Percentiles rank a stretch among this genome's conserved stretches.
Evolutionary conservation across 1,140 invertebrate genomes (phyloP).

Genomic region (Pissodes strobi): DNA sequence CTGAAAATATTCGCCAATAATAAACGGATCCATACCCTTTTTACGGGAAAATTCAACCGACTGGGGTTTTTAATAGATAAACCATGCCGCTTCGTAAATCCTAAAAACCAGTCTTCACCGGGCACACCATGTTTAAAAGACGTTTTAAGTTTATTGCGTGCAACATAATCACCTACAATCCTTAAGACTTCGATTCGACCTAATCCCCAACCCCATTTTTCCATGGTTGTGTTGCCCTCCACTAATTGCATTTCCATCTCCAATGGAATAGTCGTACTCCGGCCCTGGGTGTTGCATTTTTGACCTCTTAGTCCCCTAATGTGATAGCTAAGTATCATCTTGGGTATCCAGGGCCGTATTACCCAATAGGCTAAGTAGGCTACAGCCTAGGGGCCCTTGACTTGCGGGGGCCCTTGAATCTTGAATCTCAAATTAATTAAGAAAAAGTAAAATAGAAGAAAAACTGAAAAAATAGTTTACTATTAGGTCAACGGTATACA

Average conservation of each 20-base stretch:
- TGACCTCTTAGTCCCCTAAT: conserved; percentile 27
- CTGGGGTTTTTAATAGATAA: conserved; percentile 50
- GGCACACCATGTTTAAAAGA: conserved; percentile 52
- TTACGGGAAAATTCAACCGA: conserved; percentile 50
- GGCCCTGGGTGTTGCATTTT: conserved; percentile 39
- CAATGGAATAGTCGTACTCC: conserved; percentile 38
- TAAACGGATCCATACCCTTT: conserved; percentile 45
- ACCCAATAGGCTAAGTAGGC: too few species aligned
- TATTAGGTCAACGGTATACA: too few species aligned
- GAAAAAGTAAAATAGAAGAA: too few species aligned
- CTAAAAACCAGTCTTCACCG: conserved; percentile 52
- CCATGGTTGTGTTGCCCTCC: conserved; percentile 40
- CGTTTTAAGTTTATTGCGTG: conserved; percentile 47
- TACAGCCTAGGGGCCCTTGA: too few species aligned
- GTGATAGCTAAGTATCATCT: conserved; percentile 35
- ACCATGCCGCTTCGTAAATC: conserved; percentile 49
- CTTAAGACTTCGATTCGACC: conserved; percentile 48
- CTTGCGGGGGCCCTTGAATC: too few species aligned
- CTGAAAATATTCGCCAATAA: conserved; percentile 47
- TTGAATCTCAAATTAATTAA: too few species aligned
- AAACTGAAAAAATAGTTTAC: too few species aligned
- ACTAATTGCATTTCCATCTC: conserved; percentile 44
- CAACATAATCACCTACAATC: conserved; percentile 46
- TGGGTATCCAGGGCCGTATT: too few species aligned
- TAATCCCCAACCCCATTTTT: conserved; percentile 52